Conservation (phyloP, 92 coral and sea anemone species). For the Palythoa grandiflora region DNA sequence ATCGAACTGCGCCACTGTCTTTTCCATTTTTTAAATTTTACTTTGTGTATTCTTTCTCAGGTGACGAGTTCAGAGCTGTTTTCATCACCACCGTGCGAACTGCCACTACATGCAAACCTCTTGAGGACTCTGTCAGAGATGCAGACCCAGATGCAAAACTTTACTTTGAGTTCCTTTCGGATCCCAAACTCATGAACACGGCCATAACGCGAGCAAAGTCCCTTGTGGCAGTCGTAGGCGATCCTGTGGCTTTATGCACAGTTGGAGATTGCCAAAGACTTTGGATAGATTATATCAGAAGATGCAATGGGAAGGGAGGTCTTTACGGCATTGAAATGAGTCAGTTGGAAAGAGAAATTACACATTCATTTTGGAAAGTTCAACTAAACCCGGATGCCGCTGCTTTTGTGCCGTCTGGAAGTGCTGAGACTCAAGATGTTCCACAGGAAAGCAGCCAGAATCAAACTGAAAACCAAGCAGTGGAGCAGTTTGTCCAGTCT, state of each 20-base stretch:
- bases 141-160: conserved; percentile 58
- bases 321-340: conserved; percentile 74
- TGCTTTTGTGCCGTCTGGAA: not conserved
- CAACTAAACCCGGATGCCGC: not conserved
- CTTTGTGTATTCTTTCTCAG: conserved; percentile 37
- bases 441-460: not conserved
- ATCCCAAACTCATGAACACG: conserved; percentile 85
- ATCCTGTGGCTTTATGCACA: conserved; percentile 91
- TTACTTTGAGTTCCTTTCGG: conserved; percentile 81
- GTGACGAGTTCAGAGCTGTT: conserved; percentile 87
- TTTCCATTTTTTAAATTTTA: not conserved
- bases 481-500: not conserved
- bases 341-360: conserved; percentile 42
- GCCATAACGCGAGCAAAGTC: conserved; percentile 96
- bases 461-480: not conserved
- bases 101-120: conserved; percentile 63
- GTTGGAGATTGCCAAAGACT: conserved; percentile 80
- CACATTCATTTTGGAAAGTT: not conserved
- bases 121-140: conserved; percentile 48
- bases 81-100: conserved; percentile 96
- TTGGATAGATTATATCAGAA: conserved; percentile 82
- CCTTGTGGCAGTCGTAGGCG: conserved; percentile 93
- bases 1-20: too few relatives aligned
- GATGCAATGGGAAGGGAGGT: conserved; percentile 66
- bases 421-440: not conserved